A percentile compares a stretch with the other conserved stretches of the same genome.
These are phyloP conservation scores for Gorsachius goisagi DNA, from an alignment of 2,113 vertebrate species.

Conservation along the genomic window DNA sequence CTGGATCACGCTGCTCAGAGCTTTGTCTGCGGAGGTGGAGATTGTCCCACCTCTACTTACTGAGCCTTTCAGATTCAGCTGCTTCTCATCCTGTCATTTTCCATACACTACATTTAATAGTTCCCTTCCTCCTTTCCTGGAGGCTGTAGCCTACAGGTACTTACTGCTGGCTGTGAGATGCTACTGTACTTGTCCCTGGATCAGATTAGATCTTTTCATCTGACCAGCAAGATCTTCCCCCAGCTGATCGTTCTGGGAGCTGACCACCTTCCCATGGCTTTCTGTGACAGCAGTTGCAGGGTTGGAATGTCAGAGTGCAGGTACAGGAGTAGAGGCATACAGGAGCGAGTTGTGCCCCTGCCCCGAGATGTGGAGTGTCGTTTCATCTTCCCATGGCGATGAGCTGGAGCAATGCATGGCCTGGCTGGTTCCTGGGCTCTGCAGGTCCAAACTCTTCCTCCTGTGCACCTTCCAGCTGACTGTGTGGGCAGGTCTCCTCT, in stretches of 20 bases:
- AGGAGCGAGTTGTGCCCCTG: background rate
- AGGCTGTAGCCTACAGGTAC: background rate
- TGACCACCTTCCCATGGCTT: background rate
- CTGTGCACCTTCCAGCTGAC: background rate
- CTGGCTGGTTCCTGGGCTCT: background rate
- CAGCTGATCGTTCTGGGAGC: background rate
- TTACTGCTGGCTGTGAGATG: background rate
- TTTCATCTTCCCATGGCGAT: fast-evolving
- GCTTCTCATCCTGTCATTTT: background rate
- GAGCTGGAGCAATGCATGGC: background rate
- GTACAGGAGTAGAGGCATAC: background rate
- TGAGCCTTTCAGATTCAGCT: background rate
- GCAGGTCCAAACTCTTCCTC: background rate
- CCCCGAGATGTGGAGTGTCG: fast-evolving
- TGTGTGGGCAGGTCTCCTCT: background rate
- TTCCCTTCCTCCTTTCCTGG: background rate
- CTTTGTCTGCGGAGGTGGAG: background rate
- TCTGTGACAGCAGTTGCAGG: background rate
- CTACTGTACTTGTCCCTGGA: background rate
- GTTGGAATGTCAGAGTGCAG: background rate
- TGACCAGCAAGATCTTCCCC: background rate
- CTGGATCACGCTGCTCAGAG: background rate
- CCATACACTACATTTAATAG: background rate
- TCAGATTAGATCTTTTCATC: background rate
- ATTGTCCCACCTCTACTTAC: background rate